Percentiles rank a stretch among this genome's conserved stretches.
Evolutionary conservation across 2,113 vertebrate species (phyloP).

Genomic region (Phyllostomus discolor): DNA sequence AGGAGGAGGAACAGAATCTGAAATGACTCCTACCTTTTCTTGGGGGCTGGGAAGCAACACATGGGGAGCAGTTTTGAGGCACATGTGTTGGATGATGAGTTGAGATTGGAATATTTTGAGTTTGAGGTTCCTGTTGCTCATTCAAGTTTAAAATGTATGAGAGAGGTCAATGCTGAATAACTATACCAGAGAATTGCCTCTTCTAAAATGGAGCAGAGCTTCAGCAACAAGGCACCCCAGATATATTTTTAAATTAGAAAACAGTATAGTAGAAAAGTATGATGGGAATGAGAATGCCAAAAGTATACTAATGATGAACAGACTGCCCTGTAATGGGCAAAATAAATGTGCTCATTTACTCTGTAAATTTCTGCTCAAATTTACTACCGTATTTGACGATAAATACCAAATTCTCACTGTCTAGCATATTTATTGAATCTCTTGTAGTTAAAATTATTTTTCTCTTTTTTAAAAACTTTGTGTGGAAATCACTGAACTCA

Average conservation of each 20-base stretch:
- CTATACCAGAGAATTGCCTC: not conserved
- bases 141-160: not conserved
- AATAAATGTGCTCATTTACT: not conserved
- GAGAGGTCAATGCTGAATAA: not conserved
- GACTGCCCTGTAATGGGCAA: not conserved
- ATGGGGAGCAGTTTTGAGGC: not conserved
- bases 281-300: not conserved
- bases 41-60: not conserved
- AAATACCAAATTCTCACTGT: slow-evolving; percentile 21
- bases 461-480: not conserved
- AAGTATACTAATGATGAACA: not conserved
- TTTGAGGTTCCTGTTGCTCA: not conserved
- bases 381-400: not conserved
- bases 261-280: not conserved
- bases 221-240: not conserved
- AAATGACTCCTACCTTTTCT: not conserved
- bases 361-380: not conserved
- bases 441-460: not conserved
- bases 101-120: not conserved
- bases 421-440: not conserved
- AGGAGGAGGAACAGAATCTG: not conserved
- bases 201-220: not conserved
- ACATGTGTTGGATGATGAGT: not conserved
- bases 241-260: not conserved
- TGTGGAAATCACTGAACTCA: not conserved